Evolutionary conservation across 23 tunicate genomes (phyloP).

Genomic region (Halocynthia aurantium): DNA sequence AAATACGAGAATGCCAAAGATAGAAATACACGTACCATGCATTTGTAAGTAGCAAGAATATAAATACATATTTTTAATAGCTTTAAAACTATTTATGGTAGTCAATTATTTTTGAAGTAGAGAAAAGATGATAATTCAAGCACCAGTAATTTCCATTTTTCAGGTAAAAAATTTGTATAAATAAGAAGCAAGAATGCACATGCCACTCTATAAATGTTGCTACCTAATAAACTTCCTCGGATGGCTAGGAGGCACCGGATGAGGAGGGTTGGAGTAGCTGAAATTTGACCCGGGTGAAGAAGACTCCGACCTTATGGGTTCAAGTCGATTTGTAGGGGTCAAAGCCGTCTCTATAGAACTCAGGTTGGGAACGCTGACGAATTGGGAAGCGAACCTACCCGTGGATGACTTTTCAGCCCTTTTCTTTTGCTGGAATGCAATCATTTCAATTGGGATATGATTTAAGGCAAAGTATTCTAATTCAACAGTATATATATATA

Average conservation of each 20-base stretch:
- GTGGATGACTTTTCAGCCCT: slow-evolving; percentile 44
- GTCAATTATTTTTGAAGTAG: too few relatives aligned
- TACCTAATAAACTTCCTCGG: slow-evolving; percentile 90
- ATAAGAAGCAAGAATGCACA: background rate
- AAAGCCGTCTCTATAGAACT: slow-evolving; percentile 76
- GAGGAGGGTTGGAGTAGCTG: slow-evolving; percentile 55
- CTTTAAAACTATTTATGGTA: background rate
- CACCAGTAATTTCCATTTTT: too few relatives aligned
- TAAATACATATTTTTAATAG: background rate
- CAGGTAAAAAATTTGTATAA: background rate
- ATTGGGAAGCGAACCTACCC: slow-evolving; percentile 57
- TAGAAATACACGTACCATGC: background rate
- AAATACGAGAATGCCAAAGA: background rate
- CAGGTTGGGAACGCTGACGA: slow-evolving; percentile 83
- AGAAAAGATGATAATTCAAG: too few relatives aligned
- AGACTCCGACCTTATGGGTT: slow-evolving; percentile 68
- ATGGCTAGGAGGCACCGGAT: slow-evolving; percentile 61
- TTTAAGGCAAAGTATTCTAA: background rate
- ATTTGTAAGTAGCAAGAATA: background rate
- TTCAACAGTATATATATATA: background rate
- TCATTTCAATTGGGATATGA: too few relatives aligned
- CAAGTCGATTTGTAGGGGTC: slow-evolving; percentile 78
- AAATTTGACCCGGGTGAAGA: slow-evolving; percentile 41
- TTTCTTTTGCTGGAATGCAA: slow-evolving; percentile 42
- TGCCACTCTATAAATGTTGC: slow-evolving; percentile 4